phyloP scores from a whole-genome alignment of 2,113 vertebrate species.

The Ammodytes marinus region DNA sequence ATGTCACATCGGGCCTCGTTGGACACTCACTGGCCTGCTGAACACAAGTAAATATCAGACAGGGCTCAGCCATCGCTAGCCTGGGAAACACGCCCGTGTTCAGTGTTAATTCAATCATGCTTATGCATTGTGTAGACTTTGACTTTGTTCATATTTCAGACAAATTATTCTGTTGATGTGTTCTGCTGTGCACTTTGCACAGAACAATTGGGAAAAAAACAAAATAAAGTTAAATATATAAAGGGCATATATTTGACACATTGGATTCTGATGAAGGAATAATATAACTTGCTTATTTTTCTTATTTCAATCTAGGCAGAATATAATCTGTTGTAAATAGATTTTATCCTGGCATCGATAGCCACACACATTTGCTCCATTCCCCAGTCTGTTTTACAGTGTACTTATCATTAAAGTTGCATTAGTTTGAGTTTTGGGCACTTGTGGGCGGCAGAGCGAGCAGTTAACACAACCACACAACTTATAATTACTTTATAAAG shows the following conservation, averaged over 20 bases:
- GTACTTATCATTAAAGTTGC: background rate
- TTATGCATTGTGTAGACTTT: slow-evolving; percentile 46
- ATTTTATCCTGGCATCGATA: background rate
- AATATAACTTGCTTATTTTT: no score
- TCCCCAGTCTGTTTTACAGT: background rate
- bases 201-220: background rate
- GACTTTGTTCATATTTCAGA: slow-evolving; percentile 53
- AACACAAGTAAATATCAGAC: slow-evolving; percentile 67
- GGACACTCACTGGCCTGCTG: slow-evolving; percentile 43
- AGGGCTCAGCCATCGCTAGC: slow-evolving; percentile 55
- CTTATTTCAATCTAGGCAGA: background rate
- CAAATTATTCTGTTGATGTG: slow-evolving; percentile 7
- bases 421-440: background rate
- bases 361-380: background rate
- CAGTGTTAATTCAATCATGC: slow-evolving; percentile 55
- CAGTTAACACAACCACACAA: background rate
- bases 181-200: background rate
- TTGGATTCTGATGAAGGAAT: no score
- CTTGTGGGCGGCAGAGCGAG: background rate
- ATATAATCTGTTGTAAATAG: background rate
- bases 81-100: slow-evolving; percentile 44
- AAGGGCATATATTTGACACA: no score
- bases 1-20: slow-evolving; percentile 71
- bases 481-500: background rate
- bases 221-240: background rate